phyloP scores from a whole-genome alignment of 2,113 vertebrate species.

The Neodontobutis hainanensis region DNA sequence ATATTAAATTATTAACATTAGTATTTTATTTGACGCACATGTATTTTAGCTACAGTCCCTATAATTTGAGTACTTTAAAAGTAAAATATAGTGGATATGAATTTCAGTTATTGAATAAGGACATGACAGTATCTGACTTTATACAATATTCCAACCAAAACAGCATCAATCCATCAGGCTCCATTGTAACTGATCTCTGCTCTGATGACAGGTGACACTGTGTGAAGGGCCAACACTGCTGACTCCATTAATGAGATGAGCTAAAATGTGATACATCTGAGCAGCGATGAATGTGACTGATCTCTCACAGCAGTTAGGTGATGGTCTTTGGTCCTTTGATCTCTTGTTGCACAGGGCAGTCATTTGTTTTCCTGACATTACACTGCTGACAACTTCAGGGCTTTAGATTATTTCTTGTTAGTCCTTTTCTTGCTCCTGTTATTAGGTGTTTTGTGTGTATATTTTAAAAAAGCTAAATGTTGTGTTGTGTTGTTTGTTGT shows the following conservation, averaged over 20 bases:
- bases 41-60: too few species aligned
- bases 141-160: not conserved
- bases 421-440: not conserved
- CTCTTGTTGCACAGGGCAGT: not conserved
- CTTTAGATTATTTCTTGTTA: not conserved
- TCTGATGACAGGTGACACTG: not conserved
- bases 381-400: not conserved
- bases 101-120: not conserved
- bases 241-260: constrained; percentile 11
- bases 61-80: too few species aligned
- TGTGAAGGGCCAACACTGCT: not conserved
- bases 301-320: not conserved
- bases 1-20: too few species aligned
- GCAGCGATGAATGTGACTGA: not conserved
- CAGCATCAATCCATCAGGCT: not conserved
- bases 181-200: not conserved
- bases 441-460: not conserved
- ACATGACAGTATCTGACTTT: not conserved
- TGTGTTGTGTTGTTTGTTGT: too few species aligned
- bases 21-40: too few species aligned
- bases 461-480: too few species aligned
- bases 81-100: too few species aligned
- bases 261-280: not conserved
- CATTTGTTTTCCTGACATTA: not conserved
- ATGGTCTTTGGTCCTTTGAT: not conserved